A percentile compares a stretch with the other conserved stretches of the same genome.
These are phyloP conservation scores for Celastrina argiolus DNA, from an alignment of 2,888 invertebrate genomes.

Conservation along the genomic window DNA sequence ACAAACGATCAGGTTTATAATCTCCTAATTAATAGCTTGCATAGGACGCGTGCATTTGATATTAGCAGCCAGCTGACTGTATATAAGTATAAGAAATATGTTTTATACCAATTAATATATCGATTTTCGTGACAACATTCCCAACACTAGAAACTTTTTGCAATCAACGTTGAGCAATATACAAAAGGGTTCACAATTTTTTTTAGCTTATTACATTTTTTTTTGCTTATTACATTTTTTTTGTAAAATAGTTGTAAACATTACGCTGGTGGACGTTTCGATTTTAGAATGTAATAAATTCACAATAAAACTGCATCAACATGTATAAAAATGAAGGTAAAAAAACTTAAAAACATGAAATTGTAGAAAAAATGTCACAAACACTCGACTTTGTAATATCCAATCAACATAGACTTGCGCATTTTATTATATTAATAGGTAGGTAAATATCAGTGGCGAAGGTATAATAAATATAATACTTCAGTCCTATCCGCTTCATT, in stretches of 20 bases:
- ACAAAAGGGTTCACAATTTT: constrained; percentile 26
- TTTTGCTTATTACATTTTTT: constrained; percentile 15
- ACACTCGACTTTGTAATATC: not conserved
- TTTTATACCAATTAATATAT: constrained; percentile 49
- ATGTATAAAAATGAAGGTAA: constrained; percentile 11
- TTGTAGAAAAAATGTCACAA: constrained; percentile 9
- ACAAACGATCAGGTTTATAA: constrained; percentile 28
- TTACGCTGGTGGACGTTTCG: constrained; percentile 23
- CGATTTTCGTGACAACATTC: constrained; percentile 54
- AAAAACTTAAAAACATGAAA: not conserved
- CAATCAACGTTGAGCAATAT: constrained; percentile 53
- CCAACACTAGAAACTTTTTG: constrained; percentile 37
- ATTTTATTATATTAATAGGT: not conserved
- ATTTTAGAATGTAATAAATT: constrained; percentile 22
- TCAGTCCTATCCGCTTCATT: no score
- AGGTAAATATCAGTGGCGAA: no score
- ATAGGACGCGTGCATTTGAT: constrained; percentile 71
- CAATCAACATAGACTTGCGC: not conserved
- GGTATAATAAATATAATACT: no score
- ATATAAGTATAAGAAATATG: constrained; percentile 58
- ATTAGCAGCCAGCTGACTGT: constrained; percentile 65
- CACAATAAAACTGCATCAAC: constrained; percentile 15
- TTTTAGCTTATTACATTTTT: constrained; percentile 16
- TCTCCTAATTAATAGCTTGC: constrained; percentile 34
- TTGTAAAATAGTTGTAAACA: constrained; percentile 22